phyloP scores from a whole-genome alignment of 2,797 vertebrate genomes.

The Mastacembelus armatus region DNA sequence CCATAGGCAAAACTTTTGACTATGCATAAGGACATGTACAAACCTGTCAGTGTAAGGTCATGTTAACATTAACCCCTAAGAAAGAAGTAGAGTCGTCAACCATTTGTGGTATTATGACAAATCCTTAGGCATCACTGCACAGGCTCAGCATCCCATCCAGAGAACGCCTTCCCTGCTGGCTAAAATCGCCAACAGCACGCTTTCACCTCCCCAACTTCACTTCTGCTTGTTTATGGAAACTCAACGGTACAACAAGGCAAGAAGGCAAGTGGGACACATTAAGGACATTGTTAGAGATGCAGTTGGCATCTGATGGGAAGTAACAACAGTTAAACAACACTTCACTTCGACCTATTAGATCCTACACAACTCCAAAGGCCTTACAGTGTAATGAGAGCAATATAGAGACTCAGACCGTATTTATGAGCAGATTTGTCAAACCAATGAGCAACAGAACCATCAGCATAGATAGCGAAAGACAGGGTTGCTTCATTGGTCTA shows the following conservation, averaged over 20 bases:
- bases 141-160: slow-evolving; percentile 24
- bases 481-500: slow-evolving; percentile 48
- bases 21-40: too few relatives aligned
- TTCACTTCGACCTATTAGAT: slow-evolving; percentile 75
- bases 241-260: slow-evolving; percentile 38
- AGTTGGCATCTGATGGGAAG: slow-evolving; percentile 55
- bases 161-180: slow-evolving; percentile 35
- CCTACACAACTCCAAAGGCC: slow-evolving; percentile 61
- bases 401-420: slow-evolving; percentile 52
- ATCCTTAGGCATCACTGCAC: slow-evolving; percentile 25
- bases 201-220: slow-evolving; percentile 55
- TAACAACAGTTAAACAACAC: slow-evolving; percentile 70
- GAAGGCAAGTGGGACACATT: slow-evolving; percentile 54
- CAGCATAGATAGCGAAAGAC: slow-evolving; percentile 57
- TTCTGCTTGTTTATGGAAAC: slow-evolving; percentile 63
- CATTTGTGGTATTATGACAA: too few relatives aligned
- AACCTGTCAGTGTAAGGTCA: too few relatives aligned
- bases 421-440: slow-evolving; percentile 72
- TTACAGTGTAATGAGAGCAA: slow-evolving; percentile 67
- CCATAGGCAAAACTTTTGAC: too few relatives aligned
- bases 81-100: too few relatives aligned
- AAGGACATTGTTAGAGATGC: slow-evolving; percentile 62
- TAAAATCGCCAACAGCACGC: slow-evolving; percentile 29
- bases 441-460: slow-evolving; percentile 61
- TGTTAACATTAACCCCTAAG: too few relatives aligned